Evolutionary conservation across 2,113 vertebrate genomes (phyloP), one percentile per base, ranked within the genome.

Genomic region (Sceloporus undulatus): DNA sequence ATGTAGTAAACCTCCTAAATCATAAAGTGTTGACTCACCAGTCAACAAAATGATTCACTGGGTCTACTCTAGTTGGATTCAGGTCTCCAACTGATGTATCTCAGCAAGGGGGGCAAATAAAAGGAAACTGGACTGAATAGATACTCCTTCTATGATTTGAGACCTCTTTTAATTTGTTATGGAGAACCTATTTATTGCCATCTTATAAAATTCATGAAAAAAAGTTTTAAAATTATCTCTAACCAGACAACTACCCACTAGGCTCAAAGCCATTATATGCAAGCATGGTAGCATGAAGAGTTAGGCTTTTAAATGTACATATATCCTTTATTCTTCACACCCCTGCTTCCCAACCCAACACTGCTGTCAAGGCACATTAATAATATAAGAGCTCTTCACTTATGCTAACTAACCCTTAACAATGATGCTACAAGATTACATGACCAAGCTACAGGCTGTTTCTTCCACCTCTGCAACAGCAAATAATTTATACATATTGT

Each of bases 81-180:
- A 10, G 6, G 2, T 48, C 40, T 68, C 11, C 68, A 71, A 3
- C 1, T 34, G 54, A 25, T 23, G 40, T 9, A 48, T 48, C 48
- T 48, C 5, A 48, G 7, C 48, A 48, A 48, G 5, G 48, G 48
- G 48, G 5, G 5, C 48, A 3, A 13, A 13, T 9, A 27, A n/a
- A 10, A 40, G 3, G 42, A 38, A 66, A 78, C 5, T 27, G n/a
- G 42, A 70, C 5, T 25, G 13, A 56, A 70, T 19, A 2, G n/a
- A 77, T 78, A 59, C 56, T 54, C 48, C 8, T 88, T 75, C 77
- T 56, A 29, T 52, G 14, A 88, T 21, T 25, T 10, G 8, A 68
- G 68, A 19, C 13, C 56, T 83, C 52, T 88, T 54, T 83, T 40
- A 54, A 78, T 34, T 40, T 88, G 74, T 88, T 74, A 84, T 56